A percentile compares a stretch with the other conserved stretches of the same genome.
These are phyloP conservation scores for Sparus aurata DNA, from an alignment of 2,797 vertebrate species.

Conservation along the genomic window DNA sequence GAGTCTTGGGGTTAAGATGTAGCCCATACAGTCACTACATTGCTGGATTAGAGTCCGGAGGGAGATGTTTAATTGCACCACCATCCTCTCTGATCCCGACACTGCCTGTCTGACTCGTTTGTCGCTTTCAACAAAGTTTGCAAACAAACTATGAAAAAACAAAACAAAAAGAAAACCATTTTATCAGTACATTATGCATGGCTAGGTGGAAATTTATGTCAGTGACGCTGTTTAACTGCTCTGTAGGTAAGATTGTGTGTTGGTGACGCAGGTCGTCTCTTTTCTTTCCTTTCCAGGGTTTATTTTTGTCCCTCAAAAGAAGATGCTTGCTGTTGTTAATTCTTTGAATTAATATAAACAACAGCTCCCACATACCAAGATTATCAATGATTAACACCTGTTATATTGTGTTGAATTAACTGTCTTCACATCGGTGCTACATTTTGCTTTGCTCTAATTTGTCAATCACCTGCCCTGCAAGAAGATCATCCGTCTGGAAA, in stretches of 20 bases:
- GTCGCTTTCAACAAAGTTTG: neutral
- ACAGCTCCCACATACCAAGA: too few relatives aligned
- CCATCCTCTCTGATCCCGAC: neutral
- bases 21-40: too few relatives aligned
- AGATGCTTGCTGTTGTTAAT: neutral
- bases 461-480: too few relatives aligned
- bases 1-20: too few relatives aligned
- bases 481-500: too few relatives aligned
- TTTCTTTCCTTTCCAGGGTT: neutral
- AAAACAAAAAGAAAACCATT: neutral
- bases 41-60: rapidly evolving
- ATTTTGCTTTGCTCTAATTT: too few relatives aligned
- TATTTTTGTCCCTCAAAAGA: neutral
- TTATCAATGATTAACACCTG: too few relatives aligned
- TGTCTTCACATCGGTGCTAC: too few relatives aligned
- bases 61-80: neutral
- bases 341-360: neutral
- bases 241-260: neutral
- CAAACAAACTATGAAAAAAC: neutral
- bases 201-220: neutral
- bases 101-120: neutral
- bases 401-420: too few relatives aligned
- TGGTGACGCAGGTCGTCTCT: neutral
- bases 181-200: neutral
- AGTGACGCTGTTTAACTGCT: neutral